Percentiles rank a stretch among this genome's conserved stretches.
phyloP scores from a whole-genome alignment of 2,888 invertebrate species.

The Dexiosoma caninum region DNA sequence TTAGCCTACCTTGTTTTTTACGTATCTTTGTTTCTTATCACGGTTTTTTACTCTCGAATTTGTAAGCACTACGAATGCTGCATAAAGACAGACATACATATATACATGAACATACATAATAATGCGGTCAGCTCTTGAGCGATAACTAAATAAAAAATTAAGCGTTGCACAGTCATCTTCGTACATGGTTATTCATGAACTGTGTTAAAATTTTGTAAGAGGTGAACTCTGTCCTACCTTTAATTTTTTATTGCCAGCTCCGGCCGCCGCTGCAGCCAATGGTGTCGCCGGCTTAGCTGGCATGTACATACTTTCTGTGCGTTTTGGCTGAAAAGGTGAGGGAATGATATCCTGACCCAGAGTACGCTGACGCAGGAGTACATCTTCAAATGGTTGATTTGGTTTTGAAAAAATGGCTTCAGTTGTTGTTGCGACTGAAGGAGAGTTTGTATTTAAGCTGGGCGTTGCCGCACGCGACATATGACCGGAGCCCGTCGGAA shows the following conservation, averaged over 20 bases:
- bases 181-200: not conserved
- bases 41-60: conserved; percentile 3
- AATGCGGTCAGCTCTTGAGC: not conserved
- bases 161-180: not conserved
- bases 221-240: conserved; percentile 72
- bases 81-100: not conserved
- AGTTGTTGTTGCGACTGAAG: conserved; percentile 69
- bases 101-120: not conserved
- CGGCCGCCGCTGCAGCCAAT: conserved; percentile 77
- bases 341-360: conserved; percentile 94
- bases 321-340: conserved; percentile 91
- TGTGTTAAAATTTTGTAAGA: no score
- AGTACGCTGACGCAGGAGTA: conserved; percentile 87
- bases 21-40: not conserved
- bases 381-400: conserved; percentile 88
- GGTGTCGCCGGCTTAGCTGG: conserved; percentile 80
- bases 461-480: conserved; percentile 80
- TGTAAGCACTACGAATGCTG: not conserved
- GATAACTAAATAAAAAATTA: not conserved
- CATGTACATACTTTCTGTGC: conserved; percentile 93
- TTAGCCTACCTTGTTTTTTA: conserved; percentile 65
- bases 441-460: conserved; percentile 75
- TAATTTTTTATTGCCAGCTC: conserved; percentile 76
- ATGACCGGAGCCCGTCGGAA: conserved; percentile 79
- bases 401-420: conserved; percentile 78